A percentile compares a stretch with the other conserved stretches of the same genome.
Evolutionary conservation across 1,140 invertebrate species (phyloP).

Genomic region (Drosophila sucinea): DNA sequence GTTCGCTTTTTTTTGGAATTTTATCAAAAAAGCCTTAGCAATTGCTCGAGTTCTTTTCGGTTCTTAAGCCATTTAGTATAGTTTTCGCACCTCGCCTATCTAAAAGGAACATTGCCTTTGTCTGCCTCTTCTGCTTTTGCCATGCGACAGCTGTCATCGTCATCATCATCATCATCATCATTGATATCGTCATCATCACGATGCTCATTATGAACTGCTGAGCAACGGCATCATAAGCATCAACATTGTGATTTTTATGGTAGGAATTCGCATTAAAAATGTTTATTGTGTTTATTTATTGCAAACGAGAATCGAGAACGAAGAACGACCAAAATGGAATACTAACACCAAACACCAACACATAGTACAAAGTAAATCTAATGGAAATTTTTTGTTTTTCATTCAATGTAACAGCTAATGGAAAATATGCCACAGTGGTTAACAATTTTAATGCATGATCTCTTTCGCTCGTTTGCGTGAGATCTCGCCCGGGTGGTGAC

Average conservation of each 20-base stretch:
- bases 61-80: constrained; percentile 67
- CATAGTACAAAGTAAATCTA: constrained; percentile 48
- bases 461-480: not conserved
- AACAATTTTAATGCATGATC: not conserved
- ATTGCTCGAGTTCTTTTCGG: constrained; percentile 19
- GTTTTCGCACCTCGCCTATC: constrained; percentile 64
- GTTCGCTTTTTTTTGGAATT: constrained; percentile 48
- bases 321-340: constrained; percentile 66
- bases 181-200: constrained; percentile 21
- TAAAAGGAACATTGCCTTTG: constrained; percentile 21
- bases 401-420: constrained; percentile 10
- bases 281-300: constrained; percentile 81
- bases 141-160: constrained; percentile 74
- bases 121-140: constrained; percentile 28
- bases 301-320: constrained; percentile 69
- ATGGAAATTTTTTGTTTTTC: constrained; percentile 53
- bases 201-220: not conserved
- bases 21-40: constrained; percentile 53
- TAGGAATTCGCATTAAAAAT: constrained; percentile 80
- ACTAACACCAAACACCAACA: constrained; percentile 38
- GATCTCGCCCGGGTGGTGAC: not conserved
- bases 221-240: constrained; percentile 39
- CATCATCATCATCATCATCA: constrained; percentile 28
- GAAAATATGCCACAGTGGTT: not conserved
- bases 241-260: constrained; percentile 67